Evolutionary conservation across 1,140 invertebrate genomes (phyloP).

Genomic region (Drosophila ercepeae): DNA sequence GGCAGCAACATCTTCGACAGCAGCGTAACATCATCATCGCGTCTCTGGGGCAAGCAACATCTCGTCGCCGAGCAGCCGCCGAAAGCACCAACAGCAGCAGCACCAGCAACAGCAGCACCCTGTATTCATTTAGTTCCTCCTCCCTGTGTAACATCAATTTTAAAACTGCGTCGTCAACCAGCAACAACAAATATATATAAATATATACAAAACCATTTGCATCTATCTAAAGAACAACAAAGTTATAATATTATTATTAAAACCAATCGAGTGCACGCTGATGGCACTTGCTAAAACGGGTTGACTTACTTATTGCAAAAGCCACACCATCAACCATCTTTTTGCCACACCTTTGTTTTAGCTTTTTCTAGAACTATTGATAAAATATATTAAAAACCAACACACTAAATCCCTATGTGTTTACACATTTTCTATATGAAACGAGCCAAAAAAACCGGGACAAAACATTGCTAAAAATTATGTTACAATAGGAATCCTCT

Average conservation of each 20-base stretch:
- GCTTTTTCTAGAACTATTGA: constrained; percentile 82
- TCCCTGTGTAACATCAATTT: constrained; percentile 53
- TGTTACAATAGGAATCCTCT: constrained; percentile 57
- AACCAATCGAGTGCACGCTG: constrained; percentile 13
- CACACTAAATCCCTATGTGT: constrained; percentile 55
- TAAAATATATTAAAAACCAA: constrained; percentile 78
- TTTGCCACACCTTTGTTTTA: constrained; percentile 76
- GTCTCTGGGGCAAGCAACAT: not conserved
- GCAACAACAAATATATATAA: constrained; percentile 55
- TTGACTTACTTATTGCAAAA: constrained; percentile 36
- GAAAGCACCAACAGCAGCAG: too few relatives aligned
- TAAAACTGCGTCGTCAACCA: constrained; percentile 57
- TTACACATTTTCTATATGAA: constrained; percentile 76
- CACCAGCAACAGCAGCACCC: constrained; percentile 15
- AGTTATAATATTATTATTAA: constrained; percentile 12
- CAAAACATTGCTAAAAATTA: too few relatives aligned
- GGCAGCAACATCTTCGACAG: constrained; percentile 28
- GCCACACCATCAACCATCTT: constrained; percentile 38
- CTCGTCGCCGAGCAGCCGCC: too few relatives aligned
- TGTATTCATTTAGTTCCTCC: constrained; percentile 45
- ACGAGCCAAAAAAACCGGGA: too few relatives aligned
- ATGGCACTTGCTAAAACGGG: constrained; percentile 27
- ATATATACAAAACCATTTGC: constrained; percentile 48
- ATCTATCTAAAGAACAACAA: constrained; percentile 52
- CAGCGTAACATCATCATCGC: constrained; percentile 21